Evolutionary conservation across 1,140 invertebrate genomes (phyloP), one percentile per base, ranked within the genome.

Genomic region (Papilio machaon): DNA sequence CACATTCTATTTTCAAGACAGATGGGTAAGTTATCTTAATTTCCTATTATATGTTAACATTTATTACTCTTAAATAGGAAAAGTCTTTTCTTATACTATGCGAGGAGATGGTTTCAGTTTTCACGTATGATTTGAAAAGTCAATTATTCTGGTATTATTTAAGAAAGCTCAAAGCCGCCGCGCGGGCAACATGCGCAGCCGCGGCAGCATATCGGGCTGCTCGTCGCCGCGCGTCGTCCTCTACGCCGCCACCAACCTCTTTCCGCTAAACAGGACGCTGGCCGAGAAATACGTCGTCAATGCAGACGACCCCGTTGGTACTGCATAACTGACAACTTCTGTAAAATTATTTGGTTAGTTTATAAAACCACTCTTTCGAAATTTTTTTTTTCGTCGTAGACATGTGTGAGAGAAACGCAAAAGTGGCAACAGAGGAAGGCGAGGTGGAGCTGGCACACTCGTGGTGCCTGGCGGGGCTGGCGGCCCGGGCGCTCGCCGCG

Each of bases 201-300:
- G 93, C 74, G 91, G 91, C 80, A 94, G 93, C 67, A 92, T 93
- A 82, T 94, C 93, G 0, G 90, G 90, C 19, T 91, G 91, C 81
- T 84, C 88, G 15, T 86, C 92, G 10, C 92, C 92, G 4, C 86
- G 93, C 75, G 92, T 95, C 11, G 88, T 95, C n/a, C 95, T 99
- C 52, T 99, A 99, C 85, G 97, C 98, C 87, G 96, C 96, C 1
- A 96, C 96, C 35, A 95, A 95, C 74, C 94, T 99, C 60, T 97
- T 99, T 87, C 97, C 97, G 52, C 95, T 98, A 0, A 97, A 96
- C 88, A 96, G 96, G 82, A 96, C 97, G 78, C 95, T 99, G 73
- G 98, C 98, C 2, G 96, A 97, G 90, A 97, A 98, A 89, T 99
- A 99, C 91, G 95, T 97, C 94, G 96, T 96, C 91, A 96, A 96